These are phyloP conservation scores for Eidolon dupreanum DNA, from an alignment of 2,797 vertebrate species.

Conservation along the genomic window DNA sequence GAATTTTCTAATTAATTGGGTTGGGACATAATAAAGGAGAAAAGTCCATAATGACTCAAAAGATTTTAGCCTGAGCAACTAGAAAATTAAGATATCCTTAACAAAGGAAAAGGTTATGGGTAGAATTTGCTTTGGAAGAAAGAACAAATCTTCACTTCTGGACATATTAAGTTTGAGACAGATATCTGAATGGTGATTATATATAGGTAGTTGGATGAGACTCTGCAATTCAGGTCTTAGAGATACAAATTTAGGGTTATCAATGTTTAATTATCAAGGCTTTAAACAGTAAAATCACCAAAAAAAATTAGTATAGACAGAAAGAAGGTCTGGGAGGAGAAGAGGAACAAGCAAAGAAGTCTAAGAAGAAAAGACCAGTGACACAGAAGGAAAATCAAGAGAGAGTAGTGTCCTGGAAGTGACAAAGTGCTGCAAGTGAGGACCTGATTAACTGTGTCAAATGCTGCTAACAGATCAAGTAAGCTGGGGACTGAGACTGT, in stretches of 20 bases:
- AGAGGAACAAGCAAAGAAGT: not conserved
- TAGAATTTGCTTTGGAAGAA: not conserved
- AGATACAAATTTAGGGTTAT: not conserved
- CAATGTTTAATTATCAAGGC: not conserved
- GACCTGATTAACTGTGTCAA: not conserved
- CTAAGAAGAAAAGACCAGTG: not conserved
- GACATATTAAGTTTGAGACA: not conserved
- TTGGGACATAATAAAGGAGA: not conserved
- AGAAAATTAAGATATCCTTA: not conserved
- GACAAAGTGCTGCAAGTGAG: not conserved
- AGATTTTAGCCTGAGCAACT: not conserved
- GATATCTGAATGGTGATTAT: not conserved
- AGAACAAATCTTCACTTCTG: slow-evolving; percentile 22
- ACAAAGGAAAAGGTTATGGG: not conserved
- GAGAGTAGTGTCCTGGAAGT: not conserved
- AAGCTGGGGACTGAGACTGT: not conserved
- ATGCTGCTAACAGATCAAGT: not conserved
- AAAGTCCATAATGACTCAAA: not conserved
- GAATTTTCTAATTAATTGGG: not conserved
- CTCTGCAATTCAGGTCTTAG: not conserved
- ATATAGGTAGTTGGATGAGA: not conserved
- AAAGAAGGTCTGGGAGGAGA: slow-evolving; percentile 3
- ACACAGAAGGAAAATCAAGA: not conserved
- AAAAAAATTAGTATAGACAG: not conserved
- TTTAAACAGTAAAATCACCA: not conserved